Evolutionary conservation across 2,113 vertebrate species (phyloP), one percentile per base, ranked within the genome.

Genomic region (Ranitomeya variabilis): DNA sequence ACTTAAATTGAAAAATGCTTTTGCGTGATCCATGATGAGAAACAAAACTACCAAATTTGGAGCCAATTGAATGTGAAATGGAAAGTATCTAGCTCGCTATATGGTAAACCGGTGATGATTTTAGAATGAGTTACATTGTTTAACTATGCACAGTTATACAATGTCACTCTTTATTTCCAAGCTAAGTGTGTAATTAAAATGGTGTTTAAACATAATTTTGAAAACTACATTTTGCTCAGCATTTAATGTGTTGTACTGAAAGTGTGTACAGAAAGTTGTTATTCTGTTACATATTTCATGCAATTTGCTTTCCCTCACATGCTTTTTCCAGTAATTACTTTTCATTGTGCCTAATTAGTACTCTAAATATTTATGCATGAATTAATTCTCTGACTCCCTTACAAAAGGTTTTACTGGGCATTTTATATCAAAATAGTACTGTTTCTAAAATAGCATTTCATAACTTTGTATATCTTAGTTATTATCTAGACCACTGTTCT

Each of bases 301-400:
- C 45, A 57, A 87, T 80, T 87, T 87, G 86, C 76, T 67, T 87
- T 87, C 52, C 14, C 37, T 79, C 57, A 78, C 76, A 87, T 67
- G 79, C 86, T 67, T 62, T 80, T 87, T 80, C 19, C 57, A 31
- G 37, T 87, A 87, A 80, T 87, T 87, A 79, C 86, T 80, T 64
- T 87, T 80, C 86, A 69, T 79, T 80, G 86, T 80, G 76, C 62
- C 76, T 87, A 87, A 87, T 87, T 87, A 87, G 62, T 66, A 80
- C 60, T 87, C 76, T 80, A 87, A 87, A 87, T 87, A 87, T 87
- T 87, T 87, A 87, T 87, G 86, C 78, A 79, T 54, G 86, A 87
- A 87, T 87, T 76, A 54, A 80, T 87, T 80, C 57, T 57, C 31
- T 69, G 60, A 87, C 86, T 87, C 86, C 76, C 77, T 69, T 62